These are phyloP conservation scores for Portunus trituberculatus DNA, from an alignment of 1,140 invertebrate species.

Conservation along the genomic window DNA sequence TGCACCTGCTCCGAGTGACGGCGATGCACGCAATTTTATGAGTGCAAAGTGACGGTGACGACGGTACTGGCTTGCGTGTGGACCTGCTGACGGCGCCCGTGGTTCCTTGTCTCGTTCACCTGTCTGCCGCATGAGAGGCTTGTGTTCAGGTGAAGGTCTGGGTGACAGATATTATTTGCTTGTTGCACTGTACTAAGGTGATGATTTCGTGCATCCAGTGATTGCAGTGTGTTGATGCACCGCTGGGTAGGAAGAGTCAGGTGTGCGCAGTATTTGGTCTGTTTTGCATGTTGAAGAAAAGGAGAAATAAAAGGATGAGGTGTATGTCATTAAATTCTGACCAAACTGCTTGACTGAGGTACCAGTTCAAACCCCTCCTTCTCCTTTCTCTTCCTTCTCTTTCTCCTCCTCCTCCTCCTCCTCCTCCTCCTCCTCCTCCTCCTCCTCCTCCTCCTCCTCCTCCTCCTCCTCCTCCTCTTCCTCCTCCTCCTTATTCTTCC, in stretches of 20 bases:
- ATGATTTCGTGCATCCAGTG: neutral
- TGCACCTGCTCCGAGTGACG: neutral
- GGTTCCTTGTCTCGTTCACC: neutral
- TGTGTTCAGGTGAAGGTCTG: neutral
- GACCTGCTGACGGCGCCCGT: neutral
- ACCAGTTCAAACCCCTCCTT: neutral
- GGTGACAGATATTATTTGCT: neutral
- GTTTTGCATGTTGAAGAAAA: neutral
- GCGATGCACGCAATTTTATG: neutral
- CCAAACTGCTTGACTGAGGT: neutral
- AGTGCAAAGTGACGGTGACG: constrained; percentile 18
- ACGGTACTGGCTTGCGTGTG: neutral
- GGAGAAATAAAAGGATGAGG: neutral
- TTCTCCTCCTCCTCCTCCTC: constrained; percentile 2
- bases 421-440: neutral
- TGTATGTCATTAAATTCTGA: neutral
- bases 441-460: neutral
- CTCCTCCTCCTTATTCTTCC: neutral
- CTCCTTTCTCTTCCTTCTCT: neutral
- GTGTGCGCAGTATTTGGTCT: neutral
- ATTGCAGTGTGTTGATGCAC: neutral
- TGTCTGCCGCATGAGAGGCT: neutral
- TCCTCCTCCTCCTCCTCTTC: neutral
- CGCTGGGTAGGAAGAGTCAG: neutral
- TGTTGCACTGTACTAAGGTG: neutral